Evolutionary conservation across 2,888 invertebrate genomes (phyloP).

Genomic region (Sarcophaga rosellei): DNA sequence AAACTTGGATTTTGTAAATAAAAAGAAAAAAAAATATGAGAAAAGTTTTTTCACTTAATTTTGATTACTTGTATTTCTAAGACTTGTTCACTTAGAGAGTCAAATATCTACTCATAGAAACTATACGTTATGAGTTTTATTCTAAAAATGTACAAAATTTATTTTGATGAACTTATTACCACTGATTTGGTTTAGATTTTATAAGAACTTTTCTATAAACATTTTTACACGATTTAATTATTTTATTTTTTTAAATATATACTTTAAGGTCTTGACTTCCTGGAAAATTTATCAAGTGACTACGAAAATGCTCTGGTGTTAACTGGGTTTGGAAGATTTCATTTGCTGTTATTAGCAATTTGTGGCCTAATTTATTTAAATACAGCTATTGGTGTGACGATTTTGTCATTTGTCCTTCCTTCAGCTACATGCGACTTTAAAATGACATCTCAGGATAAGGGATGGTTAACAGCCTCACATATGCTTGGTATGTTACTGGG

Average conservation of each 20-base stretch:
- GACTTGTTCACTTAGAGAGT: too few species aligned
- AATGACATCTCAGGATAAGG: slow-evolving; percentile 90
- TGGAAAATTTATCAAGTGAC: slow-evolving; percentile 77
- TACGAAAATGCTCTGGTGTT: slow-evolving; percentile 78
- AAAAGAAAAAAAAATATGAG: too few species aligned
- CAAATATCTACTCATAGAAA: too few species aligned
- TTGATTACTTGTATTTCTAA: too few species aligned
- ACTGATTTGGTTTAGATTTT: too few species aligned
- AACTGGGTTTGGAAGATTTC: slow-evolving; percentile 91
- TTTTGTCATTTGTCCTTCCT: slow-evolving; percentile 91
- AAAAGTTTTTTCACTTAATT: too few species aligned
- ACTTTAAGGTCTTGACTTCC: slow-evolving; percentile 77
- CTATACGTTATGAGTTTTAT: too few species aligned
- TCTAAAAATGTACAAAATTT: too few species aligned
- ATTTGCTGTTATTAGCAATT: slow-evolving; percentile 87
- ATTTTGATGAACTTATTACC: too few species aligned
- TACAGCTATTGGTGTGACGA: slow-evolving; percentile 91
- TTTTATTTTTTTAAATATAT: slow-evolving; percentile 45
- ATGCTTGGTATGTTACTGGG: slow-evolving; percentile 92
- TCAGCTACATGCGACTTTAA: slow-evolving; percentile 91
- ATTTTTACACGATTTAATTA: neutral
- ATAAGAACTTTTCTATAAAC: too few species aligned
- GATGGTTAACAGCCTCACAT: slow-evolving; percentile 89
- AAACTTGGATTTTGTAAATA: too few species aligned
- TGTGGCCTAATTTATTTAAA: slow-evolving; percentile 91